Conservation (phyloP, 2,888 invertebrate genomes). For the Chironomus riparius region DNA sequence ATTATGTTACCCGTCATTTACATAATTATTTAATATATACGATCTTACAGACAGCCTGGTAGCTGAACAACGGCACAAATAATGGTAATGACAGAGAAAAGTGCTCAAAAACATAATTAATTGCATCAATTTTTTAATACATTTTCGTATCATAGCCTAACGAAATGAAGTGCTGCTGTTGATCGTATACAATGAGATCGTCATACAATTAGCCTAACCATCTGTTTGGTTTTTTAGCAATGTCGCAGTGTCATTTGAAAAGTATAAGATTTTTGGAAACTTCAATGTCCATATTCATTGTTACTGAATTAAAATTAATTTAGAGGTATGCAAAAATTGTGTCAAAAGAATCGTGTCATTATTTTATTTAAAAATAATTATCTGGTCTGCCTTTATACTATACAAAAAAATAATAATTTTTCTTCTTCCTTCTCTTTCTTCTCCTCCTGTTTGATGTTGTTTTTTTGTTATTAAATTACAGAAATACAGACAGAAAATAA, state of each 20-base stretch:
- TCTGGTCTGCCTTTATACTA: background rate
- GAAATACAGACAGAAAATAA: background rate
- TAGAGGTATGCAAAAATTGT: no score
- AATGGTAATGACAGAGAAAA: background rate
- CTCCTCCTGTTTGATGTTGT: constrained; percentile 11
- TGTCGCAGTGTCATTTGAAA: no score
- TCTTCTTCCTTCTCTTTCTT: background rate
- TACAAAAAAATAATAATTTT: background rate
- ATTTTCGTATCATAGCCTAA: background rate
- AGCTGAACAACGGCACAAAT: background rate
- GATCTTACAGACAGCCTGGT: background rate
- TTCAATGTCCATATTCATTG: no score
- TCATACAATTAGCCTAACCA: background rate
- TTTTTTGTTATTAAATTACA: constrained; percentile 1
- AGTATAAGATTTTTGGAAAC: no score
- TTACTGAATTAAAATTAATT: no score
- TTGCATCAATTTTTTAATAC: background rate
- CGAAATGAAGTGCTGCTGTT: background rate
- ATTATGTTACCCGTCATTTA: constrained; percentile 1
- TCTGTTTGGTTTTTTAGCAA: no score
- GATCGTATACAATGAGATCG: background rate
- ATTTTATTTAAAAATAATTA: background rate
- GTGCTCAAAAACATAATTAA: constrained; percentile 6
- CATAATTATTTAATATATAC: constrained; percentile 16
- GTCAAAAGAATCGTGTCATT: no score